Evolutionary conservation across 2,888 invertebrate genomes (phyloP), one percentile per base, ranked within the genome.

Genomic region (Shargacucullia verbasci): DNA sequence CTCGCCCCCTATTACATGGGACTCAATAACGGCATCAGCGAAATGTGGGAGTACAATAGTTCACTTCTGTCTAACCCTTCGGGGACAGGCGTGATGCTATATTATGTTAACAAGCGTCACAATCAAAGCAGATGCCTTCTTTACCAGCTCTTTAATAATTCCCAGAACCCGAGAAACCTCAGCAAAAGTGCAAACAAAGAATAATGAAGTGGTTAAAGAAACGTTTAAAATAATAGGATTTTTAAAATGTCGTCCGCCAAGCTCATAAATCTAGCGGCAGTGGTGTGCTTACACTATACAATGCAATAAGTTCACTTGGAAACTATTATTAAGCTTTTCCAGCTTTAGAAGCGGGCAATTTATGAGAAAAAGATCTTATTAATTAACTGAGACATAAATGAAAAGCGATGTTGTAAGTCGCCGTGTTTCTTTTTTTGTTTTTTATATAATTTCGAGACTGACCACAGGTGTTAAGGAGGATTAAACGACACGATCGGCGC

Each of bases 261-360:
- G 4, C 33, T 57, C 39, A 47, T 69, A 62, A 40, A 69, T 63
- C 37, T 44, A 9, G 15, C 11, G 35, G 4, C 14, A 49, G 35
- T 33, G 37, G 14, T 31, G 35, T 55, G 27, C n/a, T n/a, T 45
- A 35, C 38, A 33, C 10, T 53, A 47, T 27, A 46, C 48, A 69
- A 41, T 50, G 49, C 31, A 60, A 47, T 65, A 54, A 54, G 54
- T 68, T 47, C n/a, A 12, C 35, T 43, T 37, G 14, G 38, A 65
- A 58, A 69, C 45, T 20, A 20, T 46, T 56, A 34, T 11, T 39
- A 37, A 45, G 38, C 37, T 68, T 46, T 62, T 37, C 29, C 27
- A 53, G 34, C 37, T 8, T 12, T 10, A 1, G 14, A 35, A 13
- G 5, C 10, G 8, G 11, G 14, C 33, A 49, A 43, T 53, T 31